Base-by-base conservation (phyloP, 2,113 vertebrate species). In the Catharus minimus region DNA sequence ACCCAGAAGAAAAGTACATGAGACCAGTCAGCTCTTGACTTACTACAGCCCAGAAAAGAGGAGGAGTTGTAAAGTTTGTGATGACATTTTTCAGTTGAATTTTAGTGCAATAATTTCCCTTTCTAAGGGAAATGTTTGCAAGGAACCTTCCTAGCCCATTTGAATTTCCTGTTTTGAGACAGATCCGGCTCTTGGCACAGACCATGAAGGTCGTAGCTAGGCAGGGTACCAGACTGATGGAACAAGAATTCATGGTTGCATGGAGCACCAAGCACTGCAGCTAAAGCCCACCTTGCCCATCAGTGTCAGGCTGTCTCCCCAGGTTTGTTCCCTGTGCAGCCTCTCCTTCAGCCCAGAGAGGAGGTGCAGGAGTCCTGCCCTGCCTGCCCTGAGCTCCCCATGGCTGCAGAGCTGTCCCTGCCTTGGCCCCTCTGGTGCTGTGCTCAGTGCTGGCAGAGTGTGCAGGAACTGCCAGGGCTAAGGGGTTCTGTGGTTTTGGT, bases 131-230 rank as follows among this genome's bases (percentile, higher is more conserved):
- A 24, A 27, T 20, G 10, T 22, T 46, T 46, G 21, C 10, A 50
- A 26, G 49, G 49, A 1, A 6, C 27, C 6, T 52, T 52, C 50
- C 50, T 44, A 55, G 1, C 11, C 17, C 2, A 1, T 41, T 64
- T 71, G 53, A 58, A 67, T 19, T 77, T 67, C 39, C 23, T 52
- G 17, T 44, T 84, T 84, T 46, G 26, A 82, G 78, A 28, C 10
- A 49, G 10, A 50, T 55, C 1, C 47, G 50, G 9, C 13, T 62
- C 61, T 84, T 3, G 1, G 26, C 32, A 23, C 11, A 74, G 52
- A 33, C 4, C 38, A 33, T 0, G 1, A 33, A 41, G 11, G 43
- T 7, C 65, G 12, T 7, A 68, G 12, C 38, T 52, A 0, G 32
- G 22, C 18, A 32, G 30, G 19, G 9, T 24, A 44, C 28, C 38